Percentiles rank a stretch among this genome's conserved stretches.
These are phyloP conservation scores for Epinephelus cyanopodus DNA, from an alignment of 2,113 vertebrate genomes.

Conservation along the genomic window DNA sequence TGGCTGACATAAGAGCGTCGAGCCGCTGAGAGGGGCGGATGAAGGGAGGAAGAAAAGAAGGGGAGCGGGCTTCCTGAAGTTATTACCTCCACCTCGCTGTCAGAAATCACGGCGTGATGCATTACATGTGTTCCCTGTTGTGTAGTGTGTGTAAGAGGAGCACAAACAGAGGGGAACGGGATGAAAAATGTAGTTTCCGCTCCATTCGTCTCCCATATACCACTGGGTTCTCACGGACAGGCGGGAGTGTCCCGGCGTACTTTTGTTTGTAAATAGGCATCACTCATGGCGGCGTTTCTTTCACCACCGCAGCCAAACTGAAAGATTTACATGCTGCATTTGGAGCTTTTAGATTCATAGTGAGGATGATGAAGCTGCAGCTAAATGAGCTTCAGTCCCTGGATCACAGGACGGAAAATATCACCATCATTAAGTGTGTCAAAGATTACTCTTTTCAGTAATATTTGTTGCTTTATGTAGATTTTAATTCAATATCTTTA, in stretches of 20 bases:
- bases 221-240: constrained; percentile 48
- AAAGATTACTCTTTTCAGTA: not conserved
- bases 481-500: not conserved
- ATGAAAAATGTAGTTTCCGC: constrained; percentile 82
- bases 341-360: not conserved
- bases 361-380: constrained; percentile 5
- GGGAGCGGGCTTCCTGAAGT: constrained; percentile 84
- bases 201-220: constrained; percentile 70
- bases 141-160: constrained; percentile 69
- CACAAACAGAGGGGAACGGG: constrained; percentile 73
- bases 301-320: constrained; percentile 16
- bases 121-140: constrained; percentile 82
- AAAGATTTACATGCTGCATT: constrained; percentile 29
- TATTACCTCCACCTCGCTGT: constrained; percentile 87
- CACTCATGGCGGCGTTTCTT: constrained; percentile 51
- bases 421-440: not conserved
- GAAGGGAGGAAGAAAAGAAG: constrained; percentile 81
- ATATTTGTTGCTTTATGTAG: not conserved
- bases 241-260: constrained; percentile 50
- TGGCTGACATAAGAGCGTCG: constrained; percentile 88
- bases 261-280: constrained; percentile 74
- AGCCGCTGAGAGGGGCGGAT: constrained; percentile 74
- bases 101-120: constrained; percentile 89
- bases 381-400: not conserved
- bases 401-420: not conserved